These are phyloP conservation scores for Pygmarrhopalites habei DNA, from an alignment of 1,140 invertebrate genomes.

Conservation along the genomic window DNA sequence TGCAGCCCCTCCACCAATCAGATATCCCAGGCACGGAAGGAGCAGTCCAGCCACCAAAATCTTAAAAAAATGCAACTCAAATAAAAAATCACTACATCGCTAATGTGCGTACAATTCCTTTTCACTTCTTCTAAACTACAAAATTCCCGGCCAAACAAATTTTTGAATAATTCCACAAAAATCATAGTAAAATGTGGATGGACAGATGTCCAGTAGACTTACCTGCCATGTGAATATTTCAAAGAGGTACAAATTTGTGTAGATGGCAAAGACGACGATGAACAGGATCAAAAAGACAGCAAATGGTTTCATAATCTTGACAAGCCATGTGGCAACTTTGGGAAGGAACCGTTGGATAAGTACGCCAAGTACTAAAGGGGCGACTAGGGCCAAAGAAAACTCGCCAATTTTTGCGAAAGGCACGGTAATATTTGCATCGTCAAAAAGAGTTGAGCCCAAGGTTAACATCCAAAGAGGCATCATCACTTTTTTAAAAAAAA, in stretches of 20 bases:
- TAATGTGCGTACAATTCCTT: too few relatives aligned
- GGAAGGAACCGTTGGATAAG: conserved; percentile 62
- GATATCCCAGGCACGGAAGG: conserved; percentile 80
- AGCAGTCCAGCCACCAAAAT: conserved; percentile 73
- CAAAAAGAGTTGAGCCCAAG: conserved; percentile 71
- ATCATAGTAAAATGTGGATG: too few relatives aligned
- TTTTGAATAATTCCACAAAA: too few relatives aligned
- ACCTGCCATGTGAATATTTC: conserved; percentile 80
- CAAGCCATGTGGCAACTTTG: conserved; percentile 59
- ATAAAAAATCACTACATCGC: too few relatives aligned
- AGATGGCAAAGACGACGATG: conserved; percentile 81
- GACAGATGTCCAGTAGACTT: too few relatives aligned
- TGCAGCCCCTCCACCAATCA: conserved; percentile 60
- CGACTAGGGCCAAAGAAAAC: conserved; percentile 67
- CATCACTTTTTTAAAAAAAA: conserved; percentile 58
- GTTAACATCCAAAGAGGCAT: conserved; percentile 95
- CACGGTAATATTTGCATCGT: conserved; percentile 59
- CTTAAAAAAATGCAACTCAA: conserved; percentile 47
- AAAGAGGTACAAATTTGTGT: conserved; percentile 87
- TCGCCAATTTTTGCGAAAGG: conserved; percentile 72
- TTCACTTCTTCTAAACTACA: too few relatives aligned
- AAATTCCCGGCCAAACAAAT: too few relatives aligned
- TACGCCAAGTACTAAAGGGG: conserved; percentile 75
- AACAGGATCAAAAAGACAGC: conserved; percentile 75
- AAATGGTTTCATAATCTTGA: conserved; percentile 76